phyloP scores from a whole-genome alignment of 1,140 invertebrate genomes.

The Schlechtendalia chinensis region DNA sequence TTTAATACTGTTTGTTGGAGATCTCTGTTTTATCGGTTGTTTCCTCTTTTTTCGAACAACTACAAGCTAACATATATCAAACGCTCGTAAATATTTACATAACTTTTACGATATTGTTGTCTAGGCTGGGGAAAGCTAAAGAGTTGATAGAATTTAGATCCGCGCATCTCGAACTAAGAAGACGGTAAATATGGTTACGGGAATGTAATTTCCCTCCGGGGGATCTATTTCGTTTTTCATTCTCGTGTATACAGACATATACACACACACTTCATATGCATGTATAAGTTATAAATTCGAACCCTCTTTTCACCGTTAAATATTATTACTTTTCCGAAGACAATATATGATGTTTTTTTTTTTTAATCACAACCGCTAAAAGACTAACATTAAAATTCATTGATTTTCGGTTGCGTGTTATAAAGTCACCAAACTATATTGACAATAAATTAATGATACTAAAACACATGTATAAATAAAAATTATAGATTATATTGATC shows the following conservation, averaged over 20 bases:
- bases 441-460: no score
- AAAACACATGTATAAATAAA: no score
- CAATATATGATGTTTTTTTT: constrained; percentile 7
- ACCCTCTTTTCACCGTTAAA: background rate
- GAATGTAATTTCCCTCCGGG: constrained; percentile 40
- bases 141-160: constrained; percentile 27
- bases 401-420: background rate
- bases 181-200: background rate
- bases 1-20: constrained; percentile 2
- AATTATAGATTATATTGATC: no score
- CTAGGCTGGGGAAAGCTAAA: background rate
- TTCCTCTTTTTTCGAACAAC: background rate
- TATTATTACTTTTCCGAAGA: background rate
- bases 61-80: constrained; percentile 25
- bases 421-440: background rate
- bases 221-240: constrained; percentile 12
- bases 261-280: background rate
- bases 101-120: background rate
- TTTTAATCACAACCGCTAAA: background rate
- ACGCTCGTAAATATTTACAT: constrained; percentile 3
- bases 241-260: background rate
- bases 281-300: constrained; percentile 22
- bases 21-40: background rate
- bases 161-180: background rate
- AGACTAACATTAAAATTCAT: background rate